Evolutionary conservation across 1,140 invertebrate genomes (phyloP), one percentile per base, ranked within the genome.

Genomic region (Drosophila bocqueti): DNA sequence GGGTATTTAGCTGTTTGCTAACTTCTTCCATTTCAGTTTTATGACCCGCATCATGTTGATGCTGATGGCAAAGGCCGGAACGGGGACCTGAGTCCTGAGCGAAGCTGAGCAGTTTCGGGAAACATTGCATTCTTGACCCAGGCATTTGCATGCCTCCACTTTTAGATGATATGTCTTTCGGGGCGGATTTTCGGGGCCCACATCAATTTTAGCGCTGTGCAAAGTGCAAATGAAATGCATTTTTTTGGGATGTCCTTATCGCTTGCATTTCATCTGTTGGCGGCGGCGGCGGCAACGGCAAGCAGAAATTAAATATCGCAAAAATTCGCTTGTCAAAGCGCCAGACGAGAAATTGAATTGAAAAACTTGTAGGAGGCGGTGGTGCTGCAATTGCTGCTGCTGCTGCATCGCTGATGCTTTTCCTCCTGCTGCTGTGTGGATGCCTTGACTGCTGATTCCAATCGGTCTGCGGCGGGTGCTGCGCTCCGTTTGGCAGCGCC

Each of bases 401-500:
- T 26, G 46, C 24, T 26, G 15, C 46, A 64, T 57, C 45, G 6
- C 45, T 46, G 45, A 46, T 46, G 45, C 6, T 11, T 24, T 46
- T 46, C 45, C 36, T 67, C 13, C 67, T 29, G 60, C 4, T 38
- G 62, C 64, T 66, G 38, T 38, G 66, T 42, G 38, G 49, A 31
- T 69, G 63, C 49, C 36, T 47, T 24, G 67, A 68, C 67, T 71
- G 67, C 67, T 66, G 85, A 90, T 90, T 91, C 82, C 86, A 86
- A 90, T 90, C 85, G 85, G 85, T 89, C 85, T 89, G 76, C 47
- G 46, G 74, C 60, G 82, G 67, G 79, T 79, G 83, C 68, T 79
- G 82, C 79, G 85, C 86, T 91, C 82, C 85, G 86, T 91, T 89
- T 89, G 85, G 85, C 85, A 82, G 71, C 85, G 75, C 71, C 76